A percentile compares a stretch with the other conserved stretches of the same genome.
Conservation (phyloP, 2,888 invertebrate species). For the Matsumyia berberina region DNA sequence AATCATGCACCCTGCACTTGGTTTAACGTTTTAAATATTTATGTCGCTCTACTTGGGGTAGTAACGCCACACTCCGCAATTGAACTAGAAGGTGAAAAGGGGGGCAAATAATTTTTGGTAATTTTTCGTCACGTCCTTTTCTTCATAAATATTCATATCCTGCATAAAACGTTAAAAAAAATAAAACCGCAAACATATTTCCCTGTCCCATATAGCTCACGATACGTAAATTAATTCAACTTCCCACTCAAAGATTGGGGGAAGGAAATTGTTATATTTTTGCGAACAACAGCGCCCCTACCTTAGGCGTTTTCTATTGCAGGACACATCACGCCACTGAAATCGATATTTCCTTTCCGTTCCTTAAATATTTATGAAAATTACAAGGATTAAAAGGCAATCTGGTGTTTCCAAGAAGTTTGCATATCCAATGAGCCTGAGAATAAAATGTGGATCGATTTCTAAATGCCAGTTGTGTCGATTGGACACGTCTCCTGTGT, state of each 20-base stretch:
- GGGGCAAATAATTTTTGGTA: neutral
- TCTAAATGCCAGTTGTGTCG: neutral
- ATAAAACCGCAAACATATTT: neutral
- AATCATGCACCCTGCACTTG: conserved; percentile 6
- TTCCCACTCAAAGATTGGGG: neutral
- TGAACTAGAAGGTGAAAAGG: neutral
- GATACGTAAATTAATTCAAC: conserved; percentile 24
- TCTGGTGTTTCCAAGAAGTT: conserved; percentile 14
- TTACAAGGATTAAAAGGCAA: conserved; percentile 40
- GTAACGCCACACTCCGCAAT: neutral
- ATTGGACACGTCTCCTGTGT: neutral
- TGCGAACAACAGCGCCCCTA: no score
- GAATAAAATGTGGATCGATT: conserved; percentile 35
- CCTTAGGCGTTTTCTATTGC: neutral
- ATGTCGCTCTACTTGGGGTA: neutral
- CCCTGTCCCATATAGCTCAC: neutral
- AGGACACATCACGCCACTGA: neutral
- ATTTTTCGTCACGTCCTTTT: neutral
- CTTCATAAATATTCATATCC: conserved; percentile 39
- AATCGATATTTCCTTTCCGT: conserved; percentile 31
- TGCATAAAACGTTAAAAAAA: neutral
- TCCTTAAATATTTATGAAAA: conserved; percentile 45
- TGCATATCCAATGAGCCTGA: conserved; percentile 32
- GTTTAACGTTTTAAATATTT: conserved; percentile 17
- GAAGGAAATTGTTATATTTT: conserved; percentile 18